Percentiles rank a stretch among this genome's conserved stretches.
phyloP scores from a whole-genome alignment of 2,797 vertebrate genomes.

The Anabacerthia variegaticeps region DNA sequence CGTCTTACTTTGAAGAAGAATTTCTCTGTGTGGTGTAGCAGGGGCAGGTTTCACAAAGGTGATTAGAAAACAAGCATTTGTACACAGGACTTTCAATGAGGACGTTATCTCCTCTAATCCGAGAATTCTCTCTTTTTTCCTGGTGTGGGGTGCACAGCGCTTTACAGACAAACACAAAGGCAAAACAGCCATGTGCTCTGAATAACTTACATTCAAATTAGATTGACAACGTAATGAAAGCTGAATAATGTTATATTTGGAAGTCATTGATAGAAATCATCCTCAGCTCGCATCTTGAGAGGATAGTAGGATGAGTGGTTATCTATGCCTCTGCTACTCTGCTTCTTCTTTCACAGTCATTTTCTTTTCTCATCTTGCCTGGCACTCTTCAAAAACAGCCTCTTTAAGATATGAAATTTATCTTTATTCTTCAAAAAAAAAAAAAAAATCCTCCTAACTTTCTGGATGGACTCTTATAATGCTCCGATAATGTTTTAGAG shows the following conservation, averaged over 20 bases:
- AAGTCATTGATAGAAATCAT: conserved; percentile 61
- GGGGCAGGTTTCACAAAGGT: conserved; percentile 17
- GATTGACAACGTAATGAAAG: conserved; percentile 60
- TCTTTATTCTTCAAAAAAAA: conserved; percentile 40
- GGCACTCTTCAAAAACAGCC: conserved; percentile 41
- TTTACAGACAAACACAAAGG: conserved; percentile 51
- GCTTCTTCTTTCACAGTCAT: conserved; percentile 39
- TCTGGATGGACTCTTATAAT: conserved; percentile 19
- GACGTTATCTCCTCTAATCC: conserved; percentile 5
- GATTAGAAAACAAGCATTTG: conserved; percentile 29
- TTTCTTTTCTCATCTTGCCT: conserved; percentile 51
- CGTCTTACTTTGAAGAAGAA: neutral
- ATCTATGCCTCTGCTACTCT: conserved; percentile 35
- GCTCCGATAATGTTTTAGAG: conserved; percentile 36
- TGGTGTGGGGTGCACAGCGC: fast-evolving
- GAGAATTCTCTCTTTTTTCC: neutral
- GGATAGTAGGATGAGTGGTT: conserved; percentile 47
- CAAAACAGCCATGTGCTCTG: conserved; percentile 3
- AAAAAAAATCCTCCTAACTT: conserved; percentile 27
- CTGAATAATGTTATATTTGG: conserved; percentile 54
- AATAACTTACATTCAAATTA: conserved; percentile 57
- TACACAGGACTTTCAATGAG: conserved; percentile 1
- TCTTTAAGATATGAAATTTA: conserved; percentile 47
- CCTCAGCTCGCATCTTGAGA: conserved; percentile 9
- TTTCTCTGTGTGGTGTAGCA: neutral